Percentiles rank a stretch among this genome's conserved stretches.
Conservation (phyloP, 2,113 vertebrate species). For the Colaptes auratus region DNA sequence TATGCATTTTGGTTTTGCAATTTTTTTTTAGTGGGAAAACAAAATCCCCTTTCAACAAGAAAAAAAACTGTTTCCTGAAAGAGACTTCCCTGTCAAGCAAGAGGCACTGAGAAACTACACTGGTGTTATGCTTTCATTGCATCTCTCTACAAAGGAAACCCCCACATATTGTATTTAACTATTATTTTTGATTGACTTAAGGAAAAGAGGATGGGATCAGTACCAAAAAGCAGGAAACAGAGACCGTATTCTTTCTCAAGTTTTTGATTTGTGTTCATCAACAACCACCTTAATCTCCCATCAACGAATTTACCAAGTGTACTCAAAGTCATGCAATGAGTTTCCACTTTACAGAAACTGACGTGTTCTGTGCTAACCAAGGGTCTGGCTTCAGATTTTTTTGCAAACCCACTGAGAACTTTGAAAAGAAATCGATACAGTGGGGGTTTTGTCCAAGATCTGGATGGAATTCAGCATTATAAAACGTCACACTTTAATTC, state of each 20-base stretch:
- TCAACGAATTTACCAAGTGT: neutral
- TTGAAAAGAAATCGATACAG: neutral
- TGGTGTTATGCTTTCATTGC: neutral
- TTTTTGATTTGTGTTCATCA: neutral
- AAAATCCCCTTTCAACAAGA: neutral
- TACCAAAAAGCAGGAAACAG: neutral
- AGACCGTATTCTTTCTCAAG: neutral
- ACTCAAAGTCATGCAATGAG: neutral
- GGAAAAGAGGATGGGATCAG: neutral
- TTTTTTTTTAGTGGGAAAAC: neutral
- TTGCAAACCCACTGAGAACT: neutral
- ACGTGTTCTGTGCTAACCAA: neutral
- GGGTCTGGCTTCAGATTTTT: neutral
- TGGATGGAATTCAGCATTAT: neutral
- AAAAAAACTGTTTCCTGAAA: neutral
- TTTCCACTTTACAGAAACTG: neutral
- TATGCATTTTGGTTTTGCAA: neutral
- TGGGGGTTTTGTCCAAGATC: neutral
- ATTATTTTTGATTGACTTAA: neutral
- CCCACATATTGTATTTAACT: neutral
- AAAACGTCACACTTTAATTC: neutral
- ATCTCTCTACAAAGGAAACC: neutral
- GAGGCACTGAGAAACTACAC: neutral
- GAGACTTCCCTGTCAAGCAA: neutral
- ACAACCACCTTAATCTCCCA: neutral